Percentiles rank a stretch among this genome's conserved stretches.
These are phyloP conservation scores for Agonopterix heracliana DNA, from an alignment of 2,888 invertebrate species.

Conservation along the genomic window DNA sequence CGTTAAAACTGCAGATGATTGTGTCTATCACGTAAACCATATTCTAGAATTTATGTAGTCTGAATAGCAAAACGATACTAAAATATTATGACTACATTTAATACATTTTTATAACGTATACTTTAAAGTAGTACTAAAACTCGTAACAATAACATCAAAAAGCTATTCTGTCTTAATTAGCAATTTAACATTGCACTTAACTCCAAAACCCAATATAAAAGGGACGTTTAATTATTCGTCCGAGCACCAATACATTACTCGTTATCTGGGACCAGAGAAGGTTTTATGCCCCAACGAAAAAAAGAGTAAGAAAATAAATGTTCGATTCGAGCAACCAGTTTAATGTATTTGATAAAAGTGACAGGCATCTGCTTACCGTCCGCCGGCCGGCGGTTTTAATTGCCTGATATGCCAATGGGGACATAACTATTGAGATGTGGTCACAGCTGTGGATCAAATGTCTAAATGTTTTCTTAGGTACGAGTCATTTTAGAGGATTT, in stretches of 20 bases:
- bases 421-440: constrained; percentile 25
- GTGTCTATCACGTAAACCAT: too few relatives aligned
- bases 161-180: constrained; percentile 49
- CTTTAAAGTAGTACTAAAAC: too few relatives aligned
- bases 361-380: constrained; percentile 71
- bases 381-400: constrained; percentile 56
- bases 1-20: too few relatives aligned
- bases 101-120: too few relatives aligned
- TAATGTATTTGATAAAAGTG: constrained; percentile 75
- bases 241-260: constrained; percentile 61
- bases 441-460: constrained; percentile 36
- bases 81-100: too few relatives aligned
- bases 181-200: constrained; percentile 33
- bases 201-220: constrained; percentile 40
- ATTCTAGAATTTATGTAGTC: too few relatives aligned
- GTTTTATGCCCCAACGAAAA: constrained; percentile 46
- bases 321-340: constrained; percentile 63
- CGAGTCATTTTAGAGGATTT: too few relatives aligned
- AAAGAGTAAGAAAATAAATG: constrained; percentile 56
- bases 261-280: constrained; percentile 60
- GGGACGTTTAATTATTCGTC: constrained; percentile 66
- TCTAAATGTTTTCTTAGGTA: constrained; percentile 31
- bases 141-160: constrained; percentile 17
- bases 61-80: too few relatives aligned
- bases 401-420: constrained; percentile 63